Percentiles rank a stretch among this genome's conserved stretches.
phyloP scores from a whole-genome alignment of 2,888 invertebrate species.

The Latrodectus elegans region DNA sequence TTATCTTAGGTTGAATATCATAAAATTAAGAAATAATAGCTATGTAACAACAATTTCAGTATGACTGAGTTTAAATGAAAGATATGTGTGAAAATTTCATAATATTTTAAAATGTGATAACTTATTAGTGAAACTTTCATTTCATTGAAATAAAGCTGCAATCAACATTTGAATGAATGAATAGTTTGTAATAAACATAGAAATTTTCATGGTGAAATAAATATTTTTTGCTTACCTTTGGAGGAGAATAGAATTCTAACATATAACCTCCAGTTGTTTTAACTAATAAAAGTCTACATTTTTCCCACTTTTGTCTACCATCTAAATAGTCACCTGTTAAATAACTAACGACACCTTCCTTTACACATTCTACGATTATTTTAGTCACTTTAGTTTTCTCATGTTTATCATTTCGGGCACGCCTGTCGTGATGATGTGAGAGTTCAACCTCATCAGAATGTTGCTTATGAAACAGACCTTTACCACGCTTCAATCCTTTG shows the following conservation, averaged over 20 bases:
- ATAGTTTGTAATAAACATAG: neutral
- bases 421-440: slow-evolving; percentile 69
- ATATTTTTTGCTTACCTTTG: slow-evolving; percentile 80
- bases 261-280: slow-evolving; percentile 95
- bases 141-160: no score
- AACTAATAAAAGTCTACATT: slow-evolving; percentile 90
- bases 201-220: neutral
- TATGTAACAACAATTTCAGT: no score
- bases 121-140: no score
- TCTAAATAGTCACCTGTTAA: slow-evolving; percentile 93
- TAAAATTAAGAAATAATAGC: no score
- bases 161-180: no score
- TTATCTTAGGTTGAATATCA: no score
- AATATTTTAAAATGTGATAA: no score
- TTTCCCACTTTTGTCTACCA: slow-evolving; percentile 92
- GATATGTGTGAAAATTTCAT: no score
- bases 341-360: slow-evolving; percentile 94
- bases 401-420: slow-evolving; percentile 60
- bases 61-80: no score
- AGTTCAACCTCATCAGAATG: slow-evolving; percentile 90
- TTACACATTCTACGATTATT: slow-evolving; percentile 92
- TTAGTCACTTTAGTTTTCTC: slow-evolving; percentile 68
- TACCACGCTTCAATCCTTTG: slow-evolving; percentile 87
- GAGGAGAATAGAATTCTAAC: slow-evolving; percentile 96
- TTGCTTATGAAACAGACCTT: slow-evolving; percentile 90